These are phyloP conservation scores for Notarius lentiginosus DNA, from an alignment of 2,113 vertebrate genomes.

Conservation along the genomic window DNA sequence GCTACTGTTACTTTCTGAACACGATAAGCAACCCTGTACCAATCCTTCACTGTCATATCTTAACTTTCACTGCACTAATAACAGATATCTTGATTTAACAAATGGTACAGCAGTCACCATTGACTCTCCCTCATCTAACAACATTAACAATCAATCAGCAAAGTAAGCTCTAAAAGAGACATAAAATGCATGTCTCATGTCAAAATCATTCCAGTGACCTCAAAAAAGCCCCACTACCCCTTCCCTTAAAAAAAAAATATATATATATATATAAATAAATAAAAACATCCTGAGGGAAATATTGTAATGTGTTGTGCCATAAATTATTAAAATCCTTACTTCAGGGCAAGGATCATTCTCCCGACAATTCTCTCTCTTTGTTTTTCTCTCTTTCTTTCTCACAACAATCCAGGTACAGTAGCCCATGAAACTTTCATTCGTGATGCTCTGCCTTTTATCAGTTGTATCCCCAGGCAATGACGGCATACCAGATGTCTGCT, in stretches of 20 bases:
- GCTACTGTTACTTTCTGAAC: not conserved
- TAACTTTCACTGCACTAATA: not conserved
- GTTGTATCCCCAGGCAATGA: conserved; percentile 45
- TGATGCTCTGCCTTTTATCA: conserved; percentile 52
- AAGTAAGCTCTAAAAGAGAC: not conserved
- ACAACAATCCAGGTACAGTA: conserved; percentile 49
- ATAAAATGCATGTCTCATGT: not conserved
- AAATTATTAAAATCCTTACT: conserved; percentile 51
- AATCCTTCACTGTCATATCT: not conserved
- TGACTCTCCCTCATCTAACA: not conserved
- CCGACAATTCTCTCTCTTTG: conserved; percentile 27
- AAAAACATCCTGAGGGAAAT: conserved; percentile 2
- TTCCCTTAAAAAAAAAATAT: not conserved
- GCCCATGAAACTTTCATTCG: conserved; percentile 53
- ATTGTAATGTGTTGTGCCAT: conserved; percentile 38
- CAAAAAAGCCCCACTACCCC: not conserved
- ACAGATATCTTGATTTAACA: not conserved
- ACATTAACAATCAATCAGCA: not conserved
- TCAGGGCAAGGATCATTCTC: conserved; percentile 50
- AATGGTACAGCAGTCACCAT: not conserved
- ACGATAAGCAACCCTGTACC: not conserved
- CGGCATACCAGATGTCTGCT: conserved; percentile 51
- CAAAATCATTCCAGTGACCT: not conserved
- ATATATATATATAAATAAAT: too few relatives aligned
- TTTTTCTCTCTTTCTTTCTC: conserved; percentile 26